phyloP scores from a whole-genome alignment of 2,113 vertebrate species.

The Proteles cristata region DNA sequence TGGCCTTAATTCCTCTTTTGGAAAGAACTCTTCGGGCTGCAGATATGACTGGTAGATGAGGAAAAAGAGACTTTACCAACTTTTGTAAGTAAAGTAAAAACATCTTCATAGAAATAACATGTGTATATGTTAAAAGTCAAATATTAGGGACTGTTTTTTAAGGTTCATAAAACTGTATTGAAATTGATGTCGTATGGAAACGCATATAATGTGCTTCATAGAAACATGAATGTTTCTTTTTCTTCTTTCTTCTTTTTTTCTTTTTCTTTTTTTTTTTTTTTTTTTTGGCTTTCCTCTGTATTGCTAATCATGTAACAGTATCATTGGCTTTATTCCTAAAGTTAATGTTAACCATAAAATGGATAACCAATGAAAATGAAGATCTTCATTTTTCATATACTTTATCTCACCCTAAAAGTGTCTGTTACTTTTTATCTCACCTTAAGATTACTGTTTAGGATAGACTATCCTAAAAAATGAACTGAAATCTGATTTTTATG shows the following conservation, averaged over 20 bases:
- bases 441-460: too few relatives aligned
- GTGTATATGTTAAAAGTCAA: constrained; percentile 7
- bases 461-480: neutral
- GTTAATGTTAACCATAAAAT: constrained; percentile 1
- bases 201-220: neutral
- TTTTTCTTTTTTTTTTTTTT: neutral
- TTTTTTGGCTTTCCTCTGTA: neutral
- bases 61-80: constrained; percentile 65
- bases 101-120: constrained; percentile 50
- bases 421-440: neutral
- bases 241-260: too few relatives aligned
- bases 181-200: constrained; percentile 23
- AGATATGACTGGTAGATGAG: constrained; percentile 77
- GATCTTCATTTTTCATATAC: neutral
- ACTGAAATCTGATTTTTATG: neutral
- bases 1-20: constrained; percentile 81
- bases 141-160: neutral
- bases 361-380: neutral
- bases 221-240: neutral
- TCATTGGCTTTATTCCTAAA: neutral
- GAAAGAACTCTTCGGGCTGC: constrained; percentile 80
- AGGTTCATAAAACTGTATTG: constrained; percentile 31
- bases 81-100: constrained; percentile 41
- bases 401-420: neutral
- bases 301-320: neutral